Evolutionary conservation across 2,113 vertebrate genomes (phyloP), one percentile per base, ranked within the genome.

Genomic region (Anoplopoma fimbria): DNA sequence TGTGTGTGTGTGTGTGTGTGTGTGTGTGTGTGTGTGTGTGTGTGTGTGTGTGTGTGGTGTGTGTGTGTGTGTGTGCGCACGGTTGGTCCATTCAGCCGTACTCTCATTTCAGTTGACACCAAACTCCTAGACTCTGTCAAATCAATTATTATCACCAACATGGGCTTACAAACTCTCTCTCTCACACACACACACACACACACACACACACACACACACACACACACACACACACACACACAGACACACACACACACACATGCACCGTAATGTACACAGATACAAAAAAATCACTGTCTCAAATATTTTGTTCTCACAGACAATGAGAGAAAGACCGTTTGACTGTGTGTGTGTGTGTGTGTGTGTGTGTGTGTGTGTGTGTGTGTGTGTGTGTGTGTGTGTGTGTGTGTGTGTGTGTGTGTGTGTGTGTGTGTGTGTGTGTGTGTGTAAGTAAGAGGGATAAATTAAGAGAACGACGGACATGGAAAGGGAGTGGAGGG

Each of bases 101-200:
- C 53, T 69, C 53, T 86, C 9, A 69, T 76, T 64, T 64, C 33
- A 57, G 33, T 12, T 69, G 75, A 69, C 51, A 81, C 45, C 40
- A 61, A 40, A 70, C 72, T 75, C 65, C 67, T 27, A 81, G 34
- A 72, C 53, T 57, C 49, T 62, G 78, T 77, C 73, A 77, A 29
- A 77, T 78, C 45, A 74, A 78, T 82, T 73, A 75, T 64, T 23
- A 63, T 73, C 49, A 68, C 19, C 19, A 53, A 55, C 47, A 63
- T 29, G 0, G 15, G 4, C 29, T 14, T 12, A 9, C 9, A 19
- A 57, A 53, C 62, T 40, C 61, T 40, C 21, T 61, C 33, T 68
- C 19, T 6, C 63, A 49, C 14, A 51, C 42, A 64, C 29, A 55
- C 33, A 42, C 25, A 63, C 42, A 63, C 31, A 45, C 45, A 71